Percentiles rank a stretch among this genome's conserved stretches.
These are phyloP conservation scores for Nesidiocoris tenuis DNA, from an alignment of 2,888 invertebrate genomes.

Conservation along the genomic window DNA sequence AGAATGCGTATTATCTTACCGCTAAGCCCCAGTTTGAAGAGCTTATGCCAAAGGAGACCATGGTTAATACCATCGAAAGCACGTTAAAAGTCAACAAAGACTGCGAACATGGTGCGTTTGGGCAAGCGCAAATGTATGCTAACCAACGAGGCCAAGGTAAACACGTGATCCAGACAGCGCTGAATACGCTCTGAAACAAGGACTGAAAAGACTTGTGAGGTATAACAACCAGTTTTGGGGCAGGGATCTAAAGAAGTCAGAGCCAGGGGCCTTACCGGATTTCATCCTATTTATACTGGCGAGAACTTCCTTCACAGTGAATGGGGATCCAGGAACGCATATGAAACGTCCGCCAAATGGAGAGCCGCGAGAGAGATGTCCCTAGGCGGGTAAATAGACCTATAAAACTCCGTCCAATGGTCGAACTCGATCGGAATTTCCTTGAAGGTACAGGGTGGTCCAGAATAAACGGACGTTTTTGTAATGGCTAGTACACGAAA, in stretches of 20 bases:
- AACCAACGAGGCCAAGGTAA: no score
- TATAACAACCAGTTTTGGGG: slow-evolving; percentile 10
- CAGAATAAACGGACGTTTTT: no score
- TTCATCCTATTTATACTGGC: not conserved
- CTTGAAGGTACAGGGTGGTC: no score
- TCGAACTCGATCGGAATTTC: not conserved
- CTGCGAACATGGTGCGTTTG: no score
- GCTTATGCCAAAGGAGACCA: not conserved
- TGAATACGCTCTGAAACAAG: no score
- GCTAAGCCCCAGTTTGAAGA: not conserved
- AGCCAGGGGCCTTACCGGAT: slow-evolving; percentile 17
- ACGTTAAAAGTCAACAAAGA: no score
- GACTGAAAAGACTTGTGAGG: not conserved
- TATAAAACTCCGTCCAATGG: not conserved
- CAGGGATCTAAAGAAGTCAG: slow-evolving; percentile 4
- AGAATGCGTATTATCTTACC: not conserved
- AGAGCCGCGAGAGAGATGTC: not conserved
- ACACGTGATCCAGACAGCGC: no score
- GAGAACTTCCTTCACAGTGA: not conserved
- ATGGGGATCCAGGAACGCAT: not conserved
- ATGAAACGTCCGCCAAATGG: not conserved
- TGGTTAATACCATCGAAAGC: no score
- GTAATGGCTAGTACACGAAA: no score
- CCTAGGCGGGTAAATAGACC: not conserved
- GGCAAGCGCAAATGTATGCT: no score